Evolutionary conservation across 2,797 vertebrate genomes (phyloP), one percentile per base, ranked within the genome.

Genomic region (Chloroceryle amazona): DNA sequence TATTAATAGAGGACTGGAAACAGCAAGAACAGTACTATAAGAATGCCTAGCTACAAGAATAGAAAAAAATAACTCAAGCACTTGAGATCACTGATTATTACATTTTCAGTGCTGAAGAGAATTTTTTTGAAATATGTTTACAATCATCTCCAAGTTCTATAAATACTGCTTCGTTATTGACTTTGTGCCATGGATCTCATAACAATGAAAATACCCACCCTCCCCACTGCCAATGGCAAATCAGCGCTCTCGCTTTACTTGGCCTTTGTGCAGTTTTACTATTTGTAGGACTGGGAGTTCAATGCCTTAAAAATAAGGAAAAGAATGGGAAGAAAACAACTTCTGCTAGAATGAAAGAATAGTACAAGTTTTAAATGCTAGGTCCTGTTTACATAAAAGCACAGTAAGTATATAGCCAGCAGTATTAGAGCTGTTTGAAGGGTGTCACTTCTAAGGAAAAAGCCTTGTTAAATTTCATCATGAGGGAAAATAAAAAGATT

Each of bases 161-260:
- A 96, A 96, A 95, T 95, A 96, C n/a, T 93, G 62, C 67, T 93
- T 91, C 90, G 52, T 86, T 95, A 95, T 90, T 89, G 96, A 96
- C 85, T 96, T 95, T 96, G 42, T 93, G 91, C 93, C 93, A 73
- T 2, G 60, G 70, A 94, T 78, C 86, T 71, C 73, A 41, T 39
- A 49, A 63, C 20, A 1, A 85, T 47, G 61, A 47, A 92, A 92
- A 93, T 49, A 80, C 19, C 47, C 81, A 19, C 47, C 83, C 29
- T 93, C 60, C 41, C 78, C 75, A 25, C 41, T 61, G 63, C 84
- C 68, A 67, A 15, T 72, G 87, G 96, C 76, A 96, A 75, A 96
- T 68, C 76, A 71, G 68, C 1, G 1, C 85, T 83, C 73, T 9
- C 54, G 49, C 61, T 90, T 78, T 67, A 37, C 62, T 83, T 51